Evolutionary conservation across 2,797 vertebrate genomes (phyloP), one percentile per base, ranked within the genome.

Genomic region (Anabacerthia variegaticeps): DNA sequence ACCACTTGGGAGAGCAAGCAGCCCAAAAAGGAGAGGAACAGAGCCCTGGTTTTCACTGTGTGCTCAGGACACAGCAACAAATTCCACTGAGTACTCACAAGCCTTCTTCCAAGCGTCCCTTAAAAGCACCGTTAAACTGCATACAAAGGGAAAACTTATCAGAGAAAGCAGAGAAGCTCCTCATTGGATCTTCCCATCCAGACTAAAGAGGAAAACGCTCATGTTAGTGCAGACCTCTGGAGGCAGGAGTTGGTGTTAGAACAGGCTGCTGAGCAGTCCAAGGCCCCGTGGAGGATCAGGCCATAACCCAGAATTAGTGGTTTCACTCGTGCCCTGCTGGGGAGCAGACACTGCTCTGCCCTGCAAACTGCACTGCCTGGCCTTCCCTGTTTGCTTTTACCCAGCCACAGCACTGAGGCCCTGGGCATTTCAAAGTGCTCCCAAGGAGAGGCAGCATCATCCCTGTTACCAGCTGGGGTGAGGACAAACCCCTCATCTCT

Each of bases 91-190:
- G 77, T 66, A 56, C 76, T 73, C 78, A 85, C 41, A 68, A 80
- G 58, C 30, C 65, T 49, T 71, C 79, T 81, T 22, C 16, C 93
- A 95, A 91, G 28, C 74, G 46, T 72, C 92, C 91, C 68, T 92
- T 73, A 89, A 92, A 87, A 86, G 86, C 65, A 74, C 30, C 14
- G 20, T 72, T 78, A 88, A 89, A 85, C 66, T 93, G 49, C 83
- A 71, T 58, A 93, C 37, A 95, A 88, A 85, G 44, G 67, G 49
- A 96, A 77, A 88, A 79, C 15, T 34, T 74, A 32, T 41, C 43
- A 81, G 12, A 86, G 20, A 34, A 72, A 83, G 74, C 44, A 69
- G 58, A 97, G 54, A 58, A 87, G 94, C 41, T 81, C 78, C 49
- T 95, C 41, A 52, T 6, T 79, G 73, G 43, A 76, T 62, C 75